Percentiles rank a stretch among this genome's conserved stretches.
Conservation (phyloP, 2,888 invertebrate genomes). For the Bembecia ichneumoniformis region DNA sequence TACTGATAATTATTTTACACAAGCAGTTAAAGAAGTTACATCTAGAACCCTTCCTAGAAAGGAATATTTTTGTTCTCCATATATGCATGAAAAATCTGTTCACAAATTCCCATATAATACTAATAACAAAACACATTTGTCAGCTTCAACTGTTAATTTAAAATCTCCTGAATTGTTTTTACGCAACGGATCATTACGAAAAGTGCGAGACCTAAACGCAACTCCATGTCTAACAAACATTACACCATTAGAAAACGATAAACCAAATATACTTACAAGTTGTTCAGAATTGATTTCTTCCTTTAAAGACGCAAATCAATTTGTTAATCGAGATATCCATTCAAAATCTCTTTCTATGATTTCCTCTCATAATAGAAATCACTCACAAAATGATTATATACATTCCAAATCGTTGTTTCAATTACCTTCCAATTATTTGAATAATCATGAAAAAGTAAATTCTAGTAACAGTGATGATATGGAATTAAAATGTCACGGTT, state of each 20-base stretch:
- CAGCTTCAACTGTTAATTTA: background rate
- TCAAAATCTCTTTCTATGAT: background rate
- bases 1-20: background rate
- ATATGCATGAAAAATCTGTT: background rate
- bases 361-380: background rate
- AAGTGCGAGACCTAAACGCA: background rate
- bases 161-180: background rate
- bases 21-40: background rate
- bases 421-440: background rate
- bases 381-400: background rate
- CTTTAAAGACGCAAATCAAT: slow-evolving; percentile 5
- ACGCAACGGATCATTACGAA: too few relatives aligned
- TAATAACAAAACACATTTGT: background rate
- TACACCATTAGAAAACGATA: slow-evolving; percentile 6
- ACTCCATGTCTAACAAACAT: background rate
- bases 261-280: background rate
- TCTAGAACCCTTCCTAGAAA: background rate
- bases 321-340: background rate
- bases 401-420: background rate
- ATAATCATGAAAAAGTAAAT: background rate
- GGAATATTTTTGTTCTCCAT: background rate
- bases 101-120: background rate
- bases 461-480: background rate
- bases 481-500: slow-evolving; percentile 51
- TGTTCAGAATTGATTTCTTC: slow-evolving; percentile 10